Percentiles rank a stretch among this genome's conserved stretches.
phyloP scores from a whole-genome alignment of 2,797 vertebrate genomes.

The Hydrophis major region DNA sequence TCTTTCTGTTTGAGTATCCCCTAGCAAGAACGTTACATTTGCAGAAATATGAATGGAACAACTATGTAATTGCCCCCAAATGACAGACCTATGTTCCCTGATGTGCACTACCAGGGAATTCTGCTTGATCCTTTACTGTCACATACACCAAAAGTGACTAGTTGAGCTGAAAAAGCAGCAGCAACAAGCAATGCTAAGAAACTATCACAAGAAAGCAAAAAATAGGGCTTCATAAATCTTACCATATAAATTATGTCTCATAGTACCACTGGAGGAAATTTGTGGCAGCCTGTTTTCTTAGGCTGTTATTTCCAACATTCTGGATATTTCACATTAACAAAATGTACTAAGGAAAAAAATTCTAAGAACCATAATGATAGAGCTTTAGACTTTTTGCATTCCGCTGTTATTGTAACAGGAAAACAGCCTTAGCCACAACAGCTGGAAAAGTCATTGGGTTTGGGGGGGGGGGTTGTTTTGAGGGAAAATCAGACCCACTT shows the following conservation, averaged over 20 bases:
- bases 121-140: not conserved
- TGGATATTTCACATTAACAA: slow-evolving; percentile 1
- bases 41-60: not conserved
- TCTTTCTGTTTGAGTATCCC: not conserved
- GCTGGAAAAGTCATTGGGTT: slow-evolving; percentile 57
- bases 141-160: not conserved
- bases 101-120: not conserved
- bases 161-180: not conserved
- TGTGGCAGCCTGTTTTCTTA: not conserved
- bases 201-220: not conserved
- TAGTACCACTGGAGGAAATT: not conserved
- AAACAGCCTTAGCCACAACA: slow-evolving; percentile 52
- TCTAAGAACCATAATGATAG: slow-evolving; percentile 54
- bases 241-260: not conserved
- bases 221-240: not conserved
- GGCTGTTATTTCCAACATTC: not conserved
- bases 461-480: slow-evolving; percentile 1
- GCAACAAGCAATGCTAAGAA: not conserved
- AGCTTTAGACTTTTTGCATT: slow-evolving; percentile 60
- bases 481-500: slow-evolving; percentile 35
- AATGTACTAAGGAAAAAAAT: slow-evolving; percentile 25
- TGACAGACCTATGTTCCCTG: not conserved
- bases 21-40: not conserved
- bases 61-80: not conserved
- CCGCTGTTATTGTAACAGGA: slow-evolving; percentile 59